phyloP scores from a whole-genome alignment of 2,888 invertebrate species.

The Ectemnius lituratus region DNA sequence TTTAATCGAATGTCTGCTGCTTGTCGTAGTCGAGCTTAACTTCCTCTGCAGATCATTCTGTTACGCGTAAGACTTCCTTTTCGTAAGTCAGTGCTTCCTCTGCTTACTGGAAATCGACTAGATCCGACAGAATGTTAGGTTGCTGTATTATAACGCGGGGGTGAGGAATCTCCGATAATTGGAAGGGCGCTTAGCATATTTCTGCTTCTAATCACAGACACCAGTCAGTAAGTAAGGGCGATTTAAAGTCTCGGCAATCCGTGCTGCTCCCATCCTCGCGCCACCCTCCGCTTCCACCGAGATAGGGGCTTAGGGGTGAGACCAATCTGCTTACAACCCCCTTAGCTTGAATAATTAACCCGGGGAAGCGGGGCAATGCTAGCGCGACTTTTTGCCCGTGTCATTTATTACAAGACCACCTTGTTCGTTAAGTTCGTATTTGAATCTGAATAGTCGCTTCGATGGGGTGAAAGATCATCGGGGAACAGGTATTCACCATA shows the following conservation, averaged over 20 bases:
- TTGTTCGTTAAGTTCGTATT: conserved; percentile 74
- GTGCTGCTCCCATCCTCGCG: conserved; percentile 42
- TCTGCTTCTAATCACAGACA: conserved; percentile 72
- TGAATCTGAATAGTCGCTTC: conserved; percentile 66
- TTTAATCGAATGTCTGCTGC: conserved; percentile 44
- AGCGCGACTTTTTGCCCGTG: conserved; percentile 69
- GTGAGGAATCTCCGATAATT: conserved; percentile 66
- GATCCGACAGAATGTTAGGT: not conserved
- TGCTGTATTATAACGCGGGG: conserved; percentile 41
- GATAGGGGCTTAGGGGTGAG: conserved; percentile 73
- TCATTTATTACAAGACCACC: conserved; percentile 74
- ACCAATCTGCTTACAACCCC: conserved; percentile 77
- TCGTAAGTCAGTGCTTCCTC: not conserved
- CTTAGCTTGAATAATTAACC: conserved; percentile 77
- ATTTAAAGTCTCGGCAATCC: conserved; percentile 69
- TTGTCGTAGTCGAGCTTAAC: conserved; percentile 11
- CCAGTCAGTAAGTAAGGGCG: conserved; percentile 68
- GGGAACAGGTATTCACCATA: conserved; percentile 19
- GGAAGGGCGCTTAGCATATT: conserved; percentile 71
- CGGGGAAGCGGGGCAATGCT: conserved; percentile 38
- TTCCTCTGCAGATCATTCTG: not conserved
- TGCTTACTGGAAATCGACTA: not conserved
- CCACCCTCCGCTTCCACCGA: conserved; percentile 65
- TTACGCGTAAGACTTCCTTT: not conserved
- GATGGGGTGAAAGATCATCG: conserved; percentile 21